Evolutionary conservation across 2,797 vertebrate species (phyloP).

Genomic region (Crocodylus rhombifer): DNA sequence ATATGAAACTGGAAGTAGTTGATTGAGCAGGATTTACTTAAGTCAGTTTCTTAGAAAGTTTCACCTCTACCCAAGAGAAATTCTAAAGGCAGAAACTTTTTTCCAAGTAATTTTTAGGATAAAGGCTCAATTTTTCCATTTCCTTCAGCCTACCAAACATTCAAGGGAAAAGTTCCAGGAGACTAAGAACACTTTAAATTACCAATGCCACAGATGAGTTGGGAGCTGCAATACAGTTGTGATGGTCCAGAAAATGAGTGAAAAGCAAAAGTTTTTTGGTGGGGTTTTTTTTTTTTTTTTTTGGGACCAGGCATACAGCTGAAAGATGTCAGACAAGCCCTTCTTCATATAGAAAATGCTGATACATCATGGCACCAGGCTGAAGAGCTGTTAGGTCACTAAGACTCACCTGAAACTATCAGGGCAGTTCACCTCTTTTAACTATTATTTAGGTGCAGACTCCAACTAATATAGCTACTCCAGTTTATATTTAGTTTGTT

Average conservation of each 20-base stretch:
- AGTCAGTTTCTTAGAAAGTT: background rate
- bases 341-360: background rate
- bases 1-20: background rate
- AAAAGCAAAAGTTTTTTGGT: too few species aligned
- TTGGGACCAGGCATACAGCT: too few species aligned
- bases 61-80: background rate
- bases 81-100: background rate
- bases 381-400: too few species aligned
- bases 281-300: too few species aligned
- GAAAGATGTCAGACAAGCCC: too few species aligned
- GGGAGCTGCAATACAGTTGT: too few species aligned
- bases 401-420: background rate
- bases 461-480: background rate
- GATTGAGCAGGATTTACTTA: background rate
- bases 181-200: background rate
- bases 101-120: background rate
- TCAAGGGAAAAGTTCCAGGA: background rate
- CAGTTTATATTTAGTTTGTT: background rate
- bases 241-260: too few species aligned
- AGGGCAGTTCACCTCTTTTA: background rate
- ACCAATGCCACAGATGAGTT: too few species aligned
- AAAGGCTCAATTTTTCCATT: background rate
- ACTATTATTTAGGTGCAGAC: background rate
- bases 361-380: background rate
- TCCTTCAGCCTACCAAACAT: background rate